Conservation (phyloP, 2,888 invertebrate species). For the Biston betularia region DNA sequence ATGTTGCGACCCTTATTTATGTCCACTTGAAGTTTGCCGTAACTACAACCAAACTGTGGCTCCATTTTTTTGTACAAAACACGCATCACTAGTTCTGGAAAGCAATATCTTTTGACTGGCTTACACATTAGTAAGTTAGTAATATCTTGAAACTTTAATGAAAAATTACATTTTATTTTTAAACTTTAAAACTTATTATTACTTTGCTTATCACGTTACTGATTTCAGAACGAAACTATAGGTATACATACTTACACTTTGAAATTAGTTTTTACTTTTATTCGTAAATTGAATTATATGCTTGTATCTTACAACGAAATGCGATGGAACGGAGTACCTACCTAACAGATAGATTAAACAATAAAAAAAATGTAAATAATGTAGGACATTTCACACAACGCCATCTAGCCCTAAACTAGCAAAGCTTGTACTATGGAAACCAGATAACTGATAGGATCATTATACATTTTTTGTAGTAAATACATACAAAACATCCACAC, state of each 20-base stretch:
- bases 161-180: conserved; percentile 2
- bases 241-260: not conserved
- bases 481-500: too few relatives aligned
- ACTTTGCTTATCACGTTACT: not conserved
- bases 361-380: too few relatives aligned
- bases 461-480: too few relatives aligned
- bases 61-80: conserved; percentile 68
- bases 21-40: conserved; percentile 82
- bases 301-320: too few relatives aligned
- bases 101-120: conserved; percentile 63
- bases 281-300: too few relatives aligned
- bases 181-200: not conserved
- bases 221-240: not conserved
- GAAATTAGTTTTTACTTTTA: too few relatives aligned
- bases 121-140: conserved; percentile 40
- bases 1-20: conserved; percentile 84
- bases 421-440: too few relatives aligned
- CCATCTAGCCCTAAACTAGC: too few relatives aligned
- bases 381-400: too few relatives aligned
- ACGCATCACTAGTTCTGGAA: conserved; percentile 58
- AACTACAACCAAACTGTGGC: conserved; percentile 70
- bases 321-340: too few relatives aligned
- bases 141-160: conserved; percentile 40
- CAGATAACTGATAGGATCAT: too few relatives aligned
- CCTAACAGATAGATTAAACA: too few relatives aligned